A percentile compares a stretch with the other conserved stretches of the same genome.
These are phyloP conservation scores for Nannoperca australis DNA, from an alignment of 2,797 vertebrate species.

Conservation along the genomic window DNA sequence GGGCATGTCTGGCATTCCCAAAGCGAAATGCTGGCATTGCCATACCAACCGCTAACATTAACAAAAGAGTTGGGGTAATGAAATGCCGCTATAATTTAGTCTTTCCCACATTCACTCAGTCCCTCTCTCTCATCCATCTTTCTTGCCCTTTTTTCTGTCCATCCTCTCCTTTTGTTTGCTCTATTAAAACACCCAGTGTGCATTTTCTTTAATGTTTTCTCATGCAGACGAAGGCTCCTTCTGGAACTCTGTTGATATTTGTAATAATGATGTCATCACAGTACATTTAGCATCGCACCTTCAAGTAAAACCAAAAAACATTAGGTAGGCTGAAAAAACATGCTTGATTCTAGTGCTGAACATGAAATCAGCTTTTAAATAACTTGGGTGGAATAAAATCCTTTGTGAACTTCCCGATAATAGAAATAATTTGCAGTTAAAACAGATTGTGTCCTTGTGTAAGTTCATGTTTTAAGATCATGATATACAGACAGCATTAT, in stretches of 20 bases:
- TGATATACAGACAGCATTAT: neutral
- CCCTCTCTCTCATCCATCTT: neutral
- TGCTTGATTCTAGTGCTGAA: neutral
- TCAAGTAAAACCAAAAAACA: neutral
- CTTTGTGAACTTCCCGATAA: neutral
- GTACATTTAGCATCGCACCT: neutral
- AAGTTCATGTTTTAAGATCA: neutral
- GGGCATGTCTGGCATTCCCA: conserved; percentile 60
- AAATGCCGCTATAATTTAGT: conserved; percentile 46
- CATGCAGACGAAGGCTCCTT: neutral
- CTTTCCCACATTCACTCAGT: conserved; percentile 9
- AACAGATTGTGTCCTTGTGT: neutral
- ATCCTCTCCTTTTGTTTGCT: conserved; percentile 16
- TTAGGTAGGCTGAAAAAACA: neutral
- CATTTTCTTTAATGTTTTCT: neutral
- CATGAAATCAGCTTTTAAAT: neutral
- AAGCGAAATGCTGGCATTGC: conserved; percentile 48
- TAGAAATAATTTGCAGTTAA: neutral
- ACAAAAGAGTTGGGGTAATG: conserved; percentile 57
- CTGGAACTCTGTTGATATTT: neutral
- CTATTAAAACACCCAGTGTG: neutral
- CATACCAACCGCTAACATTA: conserved; percentile 63
- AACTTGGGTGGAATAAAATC: no score
- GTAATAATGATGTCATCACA: neutral
- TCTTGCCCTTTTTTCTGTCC: conserved; percentile 1